Evolutionary conservation across 2,888 invertebrate species (phyloP), one percentile per base, ranked within the genome.

Genomic region (Netelia melanura): DNA sequence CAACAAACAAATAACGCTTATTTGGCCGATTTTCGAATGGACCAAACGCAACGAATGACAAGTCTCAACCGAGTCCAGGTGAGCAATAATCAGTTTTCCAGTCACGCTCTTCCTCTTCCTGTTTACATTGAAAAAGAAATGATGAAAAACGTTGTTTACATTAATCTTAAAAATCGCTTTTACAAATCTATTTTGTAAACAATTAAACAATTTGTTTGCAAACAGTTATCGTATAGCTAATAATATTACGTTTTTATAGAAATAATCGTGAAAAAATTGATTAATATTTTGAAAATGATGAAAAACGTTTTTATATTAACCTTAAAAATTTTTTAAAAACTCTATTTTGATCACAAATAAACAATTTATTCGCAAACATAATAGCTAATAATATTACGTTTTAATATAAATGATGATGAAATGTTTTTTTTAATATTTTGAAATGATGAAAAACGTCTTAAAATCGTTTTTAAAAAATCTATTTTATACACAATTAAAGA

Each of bases 1-100:
- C 85, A 85, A 85, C 85, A 85, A 80, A 80, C 85, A 85, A 83
- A 85, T 80, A 85, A 56, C 56, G 76, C 82, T 76, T 85, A 67
- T 82, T 76, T 76, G 79, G 44, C 25, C 62, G 52, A 38, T 43
- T 68, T 48, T 65, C 61, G 71, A 67, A 76, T 76, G 71, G 72
- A 80, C 79, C 56, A 21, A 5, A 83, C 72, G 72, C 71, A 23
- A 80, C 82, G 76, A 85, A 76, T 81, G 58, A 58, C 64, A 21
- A 75, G 64, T 82, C 77, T 76, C 76, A 58, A 48, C 54, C 67
- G 44, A 30, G 44, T 76, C 85, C 85, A 85, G 85, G 85, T 85
- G 85, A 75, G 83, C 64, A 82, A 82, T 17, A 79, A 76, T 68
- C 48, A 14, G 43, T 61, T 58, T 67, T n/a, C 48, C 48, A 17